Percentiles rank a stretch among this genome's conserved stretches.
These are phyloP conservation scores for Orbicella faveolata DNA, from an alignment of 64 coral and sea anemone genomes.

Conservation along the genomic window DNA sequence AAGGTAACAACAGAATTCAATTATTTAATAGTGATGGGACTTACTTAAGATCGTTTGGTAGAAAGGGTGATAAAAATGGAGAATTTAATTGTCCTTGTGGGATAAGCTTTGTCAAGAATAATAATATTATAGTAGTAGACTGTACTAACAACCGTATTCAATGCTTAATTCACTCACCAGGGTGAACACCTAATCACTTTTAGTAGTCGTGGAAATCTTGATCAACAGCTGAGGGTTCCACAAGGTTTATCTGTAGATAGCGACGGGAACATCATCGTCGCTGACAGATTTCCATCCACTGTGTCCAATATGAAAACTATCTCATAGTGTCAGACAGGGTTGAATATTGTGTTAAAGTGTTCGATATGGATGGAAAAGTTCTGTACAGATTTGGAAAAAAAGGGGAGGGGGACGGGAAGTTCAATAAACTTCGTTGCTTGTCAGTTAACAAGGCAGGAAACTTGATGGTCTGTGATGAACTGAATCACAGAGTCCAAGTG, in stretches of 20 bases:
- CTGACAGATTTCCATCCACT: neutral
- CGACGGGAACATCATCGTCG: neutral
- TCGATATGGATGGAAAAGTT: neutral
- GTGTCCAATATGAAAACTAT: neutral
- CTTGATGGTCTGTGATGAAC: neutral
- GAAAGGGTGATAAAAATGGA: neutral
- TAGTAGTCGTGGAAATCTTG: neutral
- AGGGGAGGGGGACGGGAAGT: neutral
- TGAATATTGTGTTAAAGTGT: neutral
- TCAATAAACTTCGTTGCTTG: neutral
- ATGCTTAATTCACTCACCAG: neutral
- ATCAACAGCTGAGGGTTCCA: neutral
- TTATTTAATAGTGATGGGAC: no score
- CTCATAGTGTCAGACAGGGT: neutral
- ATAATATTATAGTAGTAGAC: neutral
- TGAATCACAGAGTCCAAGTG: neutral
- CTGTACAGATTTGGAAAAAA: neutral
- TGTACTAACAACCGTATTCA: neutral
- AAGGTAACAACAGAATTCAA: no score
- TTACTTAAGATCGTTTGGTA: no score
- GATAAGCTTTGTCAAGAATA: neutral
- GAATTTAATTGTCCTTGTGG: neutral
- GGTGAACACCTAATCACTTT: neutral
- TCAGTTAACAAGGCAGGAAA: neutral
- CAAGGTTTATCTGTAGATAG: neutral